Conservation (phyloP, 1,140 invertebrate genomes). For the Pinna nobilis region DNA sequence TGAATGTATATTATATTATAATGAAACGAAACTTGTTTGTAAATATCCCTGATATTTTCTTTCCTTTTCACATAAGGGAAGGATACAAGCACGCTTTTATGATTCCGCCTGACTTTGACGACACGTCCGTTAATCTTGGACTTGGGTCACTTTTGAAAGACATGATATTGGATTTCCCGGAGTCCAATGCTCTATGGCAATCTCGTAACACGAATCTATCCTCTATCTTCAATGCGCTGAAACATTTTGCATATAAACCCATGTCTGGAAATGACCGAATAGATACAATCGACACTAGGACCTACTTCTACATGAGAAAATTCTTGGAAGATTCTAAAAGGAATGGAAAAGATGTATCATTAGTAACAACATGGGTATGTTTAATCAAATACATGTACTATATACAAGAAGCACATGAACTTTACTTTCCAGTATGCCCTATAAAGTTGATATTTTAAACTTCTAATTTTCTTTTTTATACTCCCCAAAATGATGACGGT, state of each 20-base stretch:
- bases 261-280: conserved; percentile 41
- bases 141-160: conserved; percentile 52
- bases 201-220: conserved; percentile 54
- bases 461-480: too few relatives aligned
- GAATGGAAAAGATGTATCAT: conserved; percentile 46
- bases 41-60: background rate
- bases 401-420: too few relatives aligned
- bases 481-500: too few relatives aligned
- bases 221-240: conserved; percentile 50
- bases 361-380: conserved; percentile 61
- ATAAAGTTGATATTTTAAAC: too few relatives aligned
- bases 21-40: background rate
- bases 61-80: conserved; percentile 25
- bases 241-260: conserved; percentile 60
- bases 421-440: too few relatives aligned
- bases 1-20: background rate
- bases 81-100: conserved; percentile 51
- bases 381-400: too few relatives aligned
- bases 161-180: conserved; percentile 41
- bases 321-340: conserved; percentile 50
- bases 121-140: conserved; percentile 62
- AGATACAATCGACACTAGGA: conserved; percentile 59
- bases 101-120: conserved; percentile 66
- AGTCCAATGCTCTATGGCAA: conserved; percentile 48
- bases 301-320: conserved; percentile 56